Evolutionary conservation across 2,113 vertebrate species (phyloP), one percentile per base, ranked within the genome.

Genomic region (Sapajus apella): DNA sequence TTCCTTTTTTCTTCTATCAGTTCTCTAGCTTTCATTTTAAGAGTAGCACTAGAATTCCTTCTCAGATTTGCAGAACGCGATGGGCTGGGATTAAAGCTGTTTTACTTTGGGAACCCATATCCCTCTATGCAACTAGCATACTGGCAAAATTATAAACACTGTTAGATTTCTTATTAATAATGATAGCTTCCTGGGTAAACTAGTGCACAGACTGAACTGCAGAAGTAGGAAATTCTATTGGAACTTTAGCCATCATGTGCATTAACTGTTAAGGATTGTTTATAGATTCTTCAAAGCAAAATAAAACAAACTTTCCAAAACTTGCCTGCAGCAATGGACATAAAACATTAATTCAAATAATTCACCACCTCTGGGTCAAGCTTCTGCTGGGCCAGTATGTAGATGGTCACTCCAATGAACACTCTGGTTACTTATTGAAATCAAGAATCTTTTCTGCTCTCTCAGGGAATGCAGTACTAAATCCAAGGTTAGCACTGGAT

Each of bases 341-440:
- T 43, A 96, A 96, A 96, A 85, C 75, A 85, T 76, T 14, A 95
- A 92, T 80, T 81, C 64, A 91, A 95, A 91, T 86, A 86, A 90
- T 81, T 95, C 4, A 73, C 75, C 6, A 77, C 76, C 64, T 93
- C 81, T 61, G 50, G 18, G 85, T 30, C 81, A 95, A 27, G 25
- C 18, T 85, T 97, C 85, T 92, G 58, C 25, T 82, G 76, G 84
- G 86, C 50, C 50, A 35, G 43, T 66, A 91, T 72, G 81, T 90
- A 90, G 95, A 32, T 32, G 75, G 75, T 66, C 40, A 85, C 86
- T 90, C 52, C 72, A 50, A 12, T 58, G 73, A 95, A 93, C 77
- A 88, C 35, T 88, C 77, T 94, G 90, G 96, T 97, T 97, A 98
- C 87, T 97, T 79, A 97, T 91, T 97, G 94, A 98, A 97, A 95